A percentile compares a stretch with the other conserved stretches of the same genome.
phyloP scores from a whole-genome alignment of 2,113 vertebrate genomes.

The Seriola rivoliana region DNA sequence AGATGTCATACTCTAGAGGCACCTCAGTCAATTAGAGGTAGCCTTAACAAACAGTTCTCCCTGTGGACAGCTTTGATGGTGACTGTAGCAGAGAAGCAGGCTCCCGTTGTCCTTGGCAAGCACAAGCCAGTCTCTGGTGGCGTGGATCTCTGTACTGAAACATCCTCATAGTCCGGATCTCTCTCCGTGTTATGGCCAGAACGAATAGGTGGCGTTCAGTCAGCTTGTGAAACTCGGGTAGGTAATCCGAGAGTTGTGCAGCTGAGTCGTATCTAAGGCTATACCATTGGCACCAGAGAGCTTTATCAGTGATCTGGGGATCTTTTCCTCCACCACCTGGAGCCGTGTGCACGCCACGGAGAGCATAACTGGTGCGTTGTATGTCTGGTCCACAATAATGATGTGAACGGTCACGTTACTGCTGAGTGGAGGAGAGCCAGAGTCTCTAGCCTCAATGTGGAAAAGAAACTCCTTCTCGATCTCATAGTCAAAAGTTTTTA shows the following conservation, averaged over 20 bases:
- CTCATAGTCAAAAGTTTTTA: slow-evolving; percentile 82
- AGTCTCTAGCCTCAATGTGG: slow-evolving; percentile 80
- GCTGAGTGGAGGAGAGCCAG: slow-evolving; percentile 79
- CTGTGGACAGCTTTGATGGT: slow-evolving; percentile 84
- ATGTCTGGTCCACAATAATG: slow-evolving; percentile 87
- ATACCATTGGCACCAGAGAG: slow-evolving; percentile 82
- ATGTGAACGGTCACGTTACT: slow-evolving; percentile 85
- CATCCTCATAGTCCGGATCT: slow-evolving; percentile 86
- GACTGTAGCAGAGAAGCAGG: slow-evolving; percentile 87
- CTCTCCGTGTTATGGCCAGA: slow-evolving; percentile 84
- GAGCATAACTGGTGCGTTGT: slow-evolving; percentile 86
- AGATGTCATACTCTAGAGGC: slow-evolving; percentile 78
- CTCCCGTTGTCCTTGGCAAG: slow-evolving; percentile 86
- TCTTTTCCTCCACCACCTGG: slow-evolving; percentile 79
- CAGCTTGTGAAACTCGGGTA: slow-evolving; percentile 87
- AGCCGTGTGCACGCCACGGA: slow-evolving; percentile 83
- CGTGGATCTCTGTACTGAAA: slow-evolving; percentile 86
- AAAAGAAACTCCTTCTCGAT: slow-evolving; percentile 79
- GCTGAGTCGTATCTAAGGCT: slow-evolving; percentile 85
- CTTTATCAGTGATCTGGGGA: slow-evolving; percentile 79
- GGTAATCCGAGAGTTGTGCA: slow-evolving; percentile 85
- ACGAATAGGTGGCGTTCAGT: slow-evolving; percentile 87
- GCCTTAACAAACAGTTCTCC: slow-evolving; percentile 72
- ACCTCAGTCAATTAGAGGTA: slow-evolving; percentile 85
- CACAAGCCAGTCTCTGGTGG: slow-evolving; percentile 83